phyloP scores from a whole-genome alignment of 2,888 invertebrate genomes.

The Microplitis manilae region DNA sequence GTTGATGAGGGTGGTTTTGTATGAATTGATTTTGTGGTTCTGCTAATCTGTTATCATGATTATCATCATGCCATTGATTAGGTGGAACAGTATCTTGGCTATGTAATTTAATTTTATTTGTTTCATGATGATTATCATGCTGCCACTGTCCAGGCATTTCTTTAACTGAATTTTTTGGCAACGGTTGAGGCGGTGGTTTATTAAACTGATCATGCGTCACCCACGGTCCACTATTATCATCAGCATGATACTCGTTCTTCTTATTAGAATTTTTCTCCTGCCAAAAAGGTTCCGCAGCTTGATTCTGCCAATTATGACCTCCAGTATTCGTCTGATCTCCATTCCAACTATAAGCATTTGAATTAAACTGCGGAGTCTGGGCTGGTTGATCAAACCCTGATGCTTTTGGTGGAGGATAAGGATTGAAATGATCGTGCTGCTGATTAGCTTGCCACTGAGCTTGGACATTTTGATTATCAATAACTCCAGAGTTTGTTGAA shows the following conservation, averaged over 20 bases:
- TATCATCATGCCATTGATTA: conserved; percentile 58
- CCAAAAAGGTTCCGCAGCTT: conserved; percentile 57
- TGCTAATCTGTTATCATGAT: conserved; percentile 45
- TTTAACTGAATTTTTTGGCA: conserved; percentile 33
- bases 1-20: conserved; percentile 44
- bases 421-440: conserved; percentile 41
- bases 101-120: conserved; percentile 5
- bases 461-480: conserved; percentile 33
- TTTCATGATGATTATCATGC: conserved; percentile 42
- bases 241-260: conserved; percentile 54
- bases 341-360: conserved; percentile 61
- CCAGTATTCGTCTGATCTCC: conserved; percentile 52
- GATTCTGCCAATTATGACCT: conserved; percentile 59
- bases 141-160: conserved; percentile 41
- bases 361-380: conserved; percentile 38
- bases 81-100: conserved; percentile 28
- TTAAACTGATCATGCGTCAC: conserved; percentile 36
- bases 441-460: conserved; percentile 42
- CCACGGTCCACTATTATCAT: conserved; percentile 50
- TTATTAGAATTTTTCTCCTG: conserved; percentile 55
- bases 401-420: conserved; percentile 41
- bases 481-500: conserved; percentile 34
- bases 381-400: conserved; percentile 29
- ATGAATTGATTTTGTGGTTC: conserved; percentile 49
- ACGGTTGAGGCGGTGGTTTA: conserved; percentile 30